Evolutionary conservation across 2,888 invertebrate species (phyloP), one percentile per base, ranked within the genome.

Genomic region (Hetaerina titia): DNA sequence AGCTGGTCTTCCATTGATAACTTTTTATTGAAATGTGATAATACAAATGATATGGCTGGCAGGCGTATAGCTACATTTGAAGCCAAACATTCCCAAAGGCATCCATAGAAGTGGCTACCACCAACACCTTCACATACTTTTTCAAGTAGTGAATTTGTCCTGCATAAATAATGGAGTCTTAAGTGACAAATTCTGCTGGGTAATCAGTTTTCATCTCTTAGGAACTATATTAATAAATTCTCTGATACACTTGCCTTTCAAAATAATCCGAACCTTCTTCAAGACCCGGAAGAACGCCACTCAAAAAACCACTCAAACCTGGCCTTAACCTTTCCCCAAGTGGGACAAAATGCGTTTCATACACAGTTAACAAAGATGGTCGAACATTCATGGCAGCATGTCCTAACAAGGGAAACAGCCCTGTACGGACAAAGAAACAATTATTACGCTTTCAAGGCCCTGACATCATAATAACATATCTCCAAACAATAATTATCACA

Each of bases 331-430:
- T 97, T 96, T 98, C 98, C 81, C 98, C 98, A 95, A 99, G 97
- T 22, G 98, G 98, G 94, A 99, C 98, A 97, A 99, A 98, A 97
- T 98, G 99, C 22, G 97, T 98, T 97, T 99, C 99, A 96, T 99
- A 99, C 94, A 99, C 98, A 89, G 98, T 98, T 95, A 99, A 97
- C 95, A 99, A 97, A 2, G 98, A 97, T 11, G 98, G 98, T 96
- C 98, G 98, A 60, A 99, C 99, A 96, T 98, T 98, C 98, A 99
- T 99, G 31, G 99, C 98, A 94, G 99, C 98, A 97, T 98, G 98
- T 64, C 98, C 98, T 96, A 99, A 97, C 81, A 99, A 96, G n/a
- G 99, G 99, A 97, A 99, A 99, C 69, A 99, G 97, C 19, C 99
- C 99, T 97, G 97, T 96, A 96, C 95, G 94, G 87, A 9, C 96